Evolutionary conservation across 37 sponge, comb jelly and placozoan species (phyloP), one percentile per base, ranked within the genome.

Genomic region (Bolinopsis microptera): DNA sequence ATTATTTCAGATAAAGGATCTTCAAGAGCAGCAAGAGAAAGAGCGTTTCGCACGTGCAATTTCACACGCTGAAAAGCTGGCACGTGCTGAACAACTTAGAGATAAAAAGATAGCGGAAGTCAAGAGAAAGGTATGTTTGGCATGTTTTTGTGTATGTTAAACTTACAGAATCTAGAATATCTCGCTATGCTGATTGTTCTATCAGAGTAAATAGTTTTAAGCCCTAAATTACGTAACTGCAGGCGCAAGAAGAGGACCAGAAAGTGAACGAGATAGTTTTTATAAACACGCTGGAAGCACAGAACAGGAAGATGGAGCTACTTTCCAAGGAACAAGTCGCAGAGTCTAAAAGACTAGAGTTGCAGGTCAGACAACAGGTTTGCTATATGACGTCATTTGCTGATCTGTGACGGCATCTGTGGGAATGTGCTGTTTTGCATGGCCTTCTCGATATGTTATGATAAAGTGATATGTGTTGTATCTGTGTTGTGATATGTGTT

Each of bases 231-330:
- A n/a, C n/a, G n/a, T n/a, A n/a, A n/a, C 27, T 74, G 0, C 30
- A 93, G 74, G 76, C 74, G 1, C 75, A 74, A 69, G 76, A 93
- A n/a, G 75, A 93, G 24, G 95, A 88, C 38, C 32, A 30, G 37
- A 92, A 97, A 97, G 95, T 96, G 68, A 96, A 95, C 94, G 98
- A 97, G 86, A 97, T 97, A 27, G 95, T 96, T 26, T 97, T 97
- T 83, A 97, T 97, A 88, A 97, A 96, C 94, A 75, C 94, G 22
- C 94, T 97, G 28, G 98, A 96, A 76, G 98, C 98, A 21, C 98
- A 97, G 93, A 97, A 97, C 95, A 96, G 94, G 93, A 95, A 95
- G 80, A 96, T 97, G 72, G 96, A 97, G 75, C 95, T 96, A 32
- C 69, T 95, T 77, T 94, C 94, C 69, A 93, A 95, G 25, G 94